phyloP scores from a whole-genome alignment of 35 echinoderm and acorn worm species.

The Apostichopus parvimensis region DNA sequence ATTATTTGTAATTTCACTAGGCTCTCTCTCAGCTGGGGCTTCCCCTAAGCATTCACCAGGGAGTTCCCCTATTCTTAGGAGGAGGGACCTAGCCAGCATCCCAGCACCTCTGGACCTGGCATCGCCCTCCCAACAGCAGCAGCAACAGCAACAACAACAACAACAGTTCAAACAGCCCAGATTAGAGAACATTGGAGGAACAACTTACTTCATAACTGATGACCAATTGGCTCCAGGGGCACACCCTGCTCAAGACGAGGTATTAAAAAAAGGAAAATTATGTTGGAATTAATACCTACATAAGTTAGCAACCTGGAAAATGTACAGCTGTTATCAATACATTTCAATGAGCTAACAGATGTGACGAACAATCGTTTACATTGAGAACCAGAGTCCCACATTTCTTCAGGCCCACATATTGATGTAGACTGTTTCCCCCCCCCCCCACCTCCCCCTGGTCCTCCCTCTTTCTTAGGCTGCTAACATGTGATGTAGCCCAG shows the following conservation, averaged over 20 bases:
- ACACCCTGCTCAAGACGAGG: slow-evolving; percentile 55
- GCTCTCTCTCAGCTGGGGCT: slow-evolving; percentile 89
- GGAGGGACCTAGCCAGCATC: slow-evolving; percentile 47
- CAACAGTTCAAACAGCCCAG: slow-evolving; percentile 58
- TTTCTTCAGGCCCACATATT: too few relatives aligned
- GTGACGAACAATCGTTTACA: too few relatives aligned
- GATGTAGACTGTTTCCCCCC: too few relatives aligned
- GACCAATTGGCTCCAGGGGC: slow-evolving; percentile 63
- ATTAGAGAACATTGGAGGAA: slow-evolving; percentile 91
- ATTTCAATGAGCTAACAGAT: too few relatives aligned
- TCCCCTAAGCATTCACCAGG: slow-evolving; percentile 94
- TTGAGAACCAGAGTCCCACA: too few relatives aligned
- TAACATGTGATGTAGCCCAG: too few relatives aligned
- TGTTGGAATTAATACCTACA: too few relatives aligned
- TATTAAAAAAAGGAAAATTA: not conserved
- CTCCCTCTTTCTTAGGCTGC: too few relatives aligned
- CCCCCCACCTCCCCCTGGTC: too few relatives aligned
- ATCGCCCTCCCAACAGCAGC: slow-evolving; percentile 21
- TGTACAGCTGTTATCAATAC: too few relatives aligned
- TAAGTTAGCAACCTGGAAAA: too few relatives aligned
- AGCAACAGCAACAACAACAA: not conserved
- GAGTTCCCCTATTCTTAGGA: slow-evolving; percentile 71
- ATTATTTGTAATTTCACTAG: slow-evolving; percentile 14
- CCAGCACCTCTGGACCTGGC: slow-evolving; percentile 74
- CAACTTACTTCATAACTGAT: slow-evolving; percentile 97